Conservation (phyloP, 2,797 vertebrate species). For the Toxotes lorentzi region DNA sequence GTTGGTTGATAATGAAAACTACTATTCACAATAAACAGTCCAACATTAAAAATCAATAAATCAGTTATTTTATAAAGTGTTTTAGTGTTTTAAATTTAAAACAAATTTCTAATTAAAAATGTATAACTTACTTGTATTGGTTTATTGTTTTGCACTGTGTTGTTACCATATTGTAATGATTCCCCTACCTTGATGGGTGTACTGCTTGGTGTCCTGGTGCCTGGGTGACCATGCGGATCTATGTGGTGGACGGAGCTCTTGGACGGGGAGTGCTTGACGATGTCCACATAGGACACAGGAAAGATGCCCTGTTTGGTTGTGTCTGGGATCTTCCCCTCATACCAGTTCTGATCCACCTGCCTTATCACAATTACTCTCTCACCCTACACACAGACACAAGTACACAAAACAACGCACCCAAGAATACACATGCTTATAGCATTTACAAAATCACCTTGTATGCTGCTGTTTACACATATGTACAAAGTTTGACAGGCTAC, state of each 20-base stretch:
- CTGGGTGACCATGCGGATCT: conserved; percentile 88
- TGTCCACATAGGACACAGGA: conserved; percentile 96
- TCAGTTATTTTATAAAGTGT: background rate
- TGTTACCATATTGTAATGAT: background rate
- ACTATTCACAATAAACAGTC: background rate
- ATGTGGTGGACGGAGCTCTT: conserved; percentile 88
- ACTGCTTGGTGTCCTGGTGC: conserved; percentile 89
- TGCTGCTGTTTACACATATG: background rate
- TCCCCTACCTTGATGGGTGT: conserved; percentile 89
- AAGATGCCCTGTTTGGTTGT: conserved; percentile 98
- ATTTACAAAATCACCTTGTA: background rate
- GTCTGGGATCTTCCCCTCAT: conserved; percentile 95
- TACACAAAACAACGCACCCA: background rate
- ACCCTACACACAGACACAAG: conserved; percentile 83
- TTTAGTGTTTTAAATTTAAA: background rate
- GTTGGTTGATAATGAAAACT: background rate
- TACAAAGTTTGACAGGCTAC: conserved; percentile 73
- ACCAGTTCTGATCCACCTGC: conserved; percentile 98
- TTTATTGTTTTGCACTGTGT: background rate
- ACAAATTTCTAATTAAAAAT: background rate
- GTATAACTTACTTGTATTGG: background rate
- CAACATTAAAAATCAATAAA: background rate
- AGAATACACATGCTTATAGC: background rate
- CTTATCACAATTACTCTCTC: conserved; percentile 93
- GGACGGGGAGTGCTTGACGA: conserved; percentile 89